Percentiles rank a stretch among this genome's conserved stretches.
Conservation (phyloP, 2,113 vertebrate species). For the Poeciliopsis prolifica region DNA sequence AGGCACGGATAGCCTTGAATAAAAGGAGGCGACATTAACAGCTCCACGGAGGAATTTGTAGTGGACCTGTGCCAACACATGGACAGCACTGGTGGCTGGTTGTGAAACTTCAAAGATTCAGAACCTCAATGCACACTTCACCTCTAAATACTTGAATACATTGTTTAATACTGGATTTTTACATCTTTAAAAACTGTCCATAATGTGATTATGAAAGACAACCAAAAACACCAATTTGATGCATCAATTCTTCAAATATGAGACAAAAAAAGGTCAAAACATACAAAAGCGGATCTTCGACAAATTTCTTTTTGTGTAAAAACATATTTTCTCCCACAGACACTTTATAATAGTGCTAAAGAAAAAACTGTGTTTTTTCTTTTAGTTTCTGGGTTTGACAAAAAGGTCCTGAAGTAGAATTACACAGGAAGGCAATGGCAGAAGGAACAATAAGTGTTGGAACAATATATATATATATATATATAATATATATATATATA, state of each 20-base stretch:
- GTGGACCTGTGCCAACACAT: slow-evolving; percentile 42
- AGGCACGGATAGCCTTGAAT: slow-evolving; percentile 58
- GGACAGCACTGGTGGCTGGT: slow-evolving; percentile 35
- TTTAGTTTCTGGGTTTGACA: not conserved
- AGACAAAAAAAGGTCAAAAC: too few relatives aligned
- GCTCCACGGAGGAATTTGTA: slow-evolving; percentile 58
- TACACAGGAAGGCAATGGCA: too few relatives aligned
- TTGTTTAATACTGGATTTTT: not conserved
- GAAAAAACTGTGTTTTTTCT: not conserved
- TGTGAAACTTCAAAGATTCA: slow-evolving; percentile 21
- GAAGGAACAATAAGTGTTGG: too few relatives aligned
- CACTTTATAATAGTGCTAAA: not conserved
- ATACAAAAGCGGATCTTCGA: too few relatives aligned
- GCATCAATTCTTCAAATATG: too few relatives aligned
- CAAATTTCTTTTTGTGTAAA: too few relatives aligned
- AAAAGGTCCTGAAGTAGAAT: not conserved
- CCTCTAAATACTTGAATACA: not conserved
- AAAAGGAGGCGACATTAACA: slow-evolving; percentile 52
- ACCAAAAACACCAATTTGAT: not conserved
- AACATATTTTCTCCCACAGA: too few relatives aligned
- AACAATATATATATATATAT: too few relatives aligned
- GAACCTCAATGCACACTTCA: not conserved
- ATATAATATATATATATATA: too few relatives aligned
- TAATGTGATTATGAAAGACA: not conserved
- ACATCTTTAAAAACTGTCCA: too few relatives aligned